Evolutionary conservation across 2,113 vertebrate genomes (phyloP).

Genomic region (Thamnaconus septentrionalis): DNA sequence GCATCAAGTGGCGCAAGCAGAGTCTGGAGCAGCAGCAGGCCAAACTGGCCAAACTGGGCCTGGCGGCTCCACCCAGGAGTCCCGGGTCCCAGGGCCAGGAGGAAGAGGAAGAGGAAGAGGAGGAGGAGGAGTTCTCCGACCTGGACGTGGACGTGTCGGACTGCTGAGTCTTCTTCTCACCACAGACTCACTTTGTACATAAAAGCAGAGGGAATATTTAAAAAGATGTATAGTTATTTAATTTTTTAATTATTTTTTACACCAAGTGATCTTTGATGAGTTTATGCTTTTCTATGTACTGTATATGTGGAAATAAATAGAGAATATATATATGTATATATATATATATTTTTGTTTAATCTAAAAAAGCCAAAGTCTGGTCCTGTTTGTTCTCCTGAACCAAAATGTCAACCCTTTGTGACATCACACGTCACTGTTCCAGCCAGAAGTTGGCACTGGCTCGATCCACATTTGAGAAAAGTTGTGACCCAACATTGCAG

Average conservation of each 20-base stretch:
- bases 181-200: slow-evolving; percentile 55
- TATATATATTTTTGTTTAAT: slow-evolving; percentile 50
- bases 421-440: not conserved
- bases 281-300: slow-evolving; percentile 48
- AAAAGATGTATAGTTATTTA: slow-evolving; percentile 81
- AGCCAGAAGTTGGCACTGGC: too few relatives aligned
- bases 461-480: too few relatives aligned
- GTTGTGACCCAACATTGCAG: too few relatives aligned
- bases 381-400: slow-evolving; percentile 11
- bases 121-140: slow-evolving; percentile 67
- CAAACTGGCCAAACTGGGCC: slow-evolving; percentile 80
- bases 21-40: slow-evolving; percentile 83
- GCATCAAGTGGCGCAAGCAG: slow-evolving; percentile 84
- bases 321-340: slow-evolving; percentile 57
- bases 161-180: slow-evolving; percentile 43
- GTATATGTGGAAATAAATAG: slow-evolving; percentile 65
- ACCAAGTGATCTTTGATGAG: slow-evolving; percentile 53
- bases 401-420: not conserved
- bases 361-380: slow-evolving; percentile 7
- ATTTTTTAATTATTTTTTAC: slow-evolving; percentile 38
- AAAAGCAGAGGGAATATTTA: slow-evolving; percentile 61
- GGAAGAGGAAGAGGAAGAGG: slow-evolving; percentile 70
- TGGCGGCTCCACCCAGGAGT: slow-evolving; percentile 66
- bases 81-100: slow-evolving; percentile 74
- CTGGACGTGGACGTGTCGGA: slow-evolving; percentile 72